Evolutionary conservation across 2,113 vertebrate species (phyloP), one percentile per base, ranked within the genome.

Genomic region (Pseudopipra pipra): DNA sequence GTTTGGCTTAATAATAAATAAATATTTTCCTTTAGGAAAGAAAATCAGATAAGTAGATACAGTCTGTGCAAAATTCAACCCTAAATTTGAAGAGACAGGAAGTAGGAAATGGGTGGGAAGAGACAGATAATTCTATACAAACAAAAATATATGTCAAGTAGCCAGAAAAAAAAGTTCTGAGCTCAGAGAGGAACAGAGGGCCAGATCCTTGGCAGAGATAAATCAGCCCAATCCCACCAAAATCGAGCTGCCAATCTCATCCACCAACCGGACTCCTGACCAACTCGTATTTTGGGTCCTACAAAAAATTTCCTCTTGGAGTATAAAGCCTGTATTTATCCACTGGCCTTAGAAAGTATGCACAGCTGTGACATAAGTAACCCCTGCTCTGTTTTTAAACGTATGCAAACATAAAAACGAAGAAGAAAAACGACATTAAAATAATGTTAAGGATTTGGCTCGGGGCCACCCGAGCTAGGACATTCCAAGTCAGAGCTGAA

Each of bases 281-380:
- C 73, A 92, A 66, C 76, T 95, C 27, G n/a, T 63, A 68, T 49
- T 84, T 88, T 95, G 76, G 61, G 90, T 66, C 86, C 86, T 89
- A 62, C 80, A 80, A 65, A 91, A 96, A 95, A 82, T 58, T 56
- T 93, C 87, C 63, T 96, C 82, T 63, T 86, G 82, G 93, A 96
- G 78, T 6, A 96, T 86, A 96, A 96, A 96, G 96, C 82, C 91
- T 93, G 93, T 94, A 96, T 97, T 96, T 96, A 96, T 95, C 93
- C 93, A 90, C 2, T 95, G 93, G 93, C 93, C 93, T 84, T 85
- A 39, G 80, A 81, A 96, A 97, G 96, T 96, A 96, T 95, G 95
- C 96, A 96, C 96, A 97, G 96, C 96, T 97, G 96, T 90, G 96
- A 97, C 95, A 97, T 95, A 94, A 93, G 92, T 96, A 96, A 97